Conservation (phyloP, 2,113 vertebrate species). For the Chloroceryle aenea region DNA sequence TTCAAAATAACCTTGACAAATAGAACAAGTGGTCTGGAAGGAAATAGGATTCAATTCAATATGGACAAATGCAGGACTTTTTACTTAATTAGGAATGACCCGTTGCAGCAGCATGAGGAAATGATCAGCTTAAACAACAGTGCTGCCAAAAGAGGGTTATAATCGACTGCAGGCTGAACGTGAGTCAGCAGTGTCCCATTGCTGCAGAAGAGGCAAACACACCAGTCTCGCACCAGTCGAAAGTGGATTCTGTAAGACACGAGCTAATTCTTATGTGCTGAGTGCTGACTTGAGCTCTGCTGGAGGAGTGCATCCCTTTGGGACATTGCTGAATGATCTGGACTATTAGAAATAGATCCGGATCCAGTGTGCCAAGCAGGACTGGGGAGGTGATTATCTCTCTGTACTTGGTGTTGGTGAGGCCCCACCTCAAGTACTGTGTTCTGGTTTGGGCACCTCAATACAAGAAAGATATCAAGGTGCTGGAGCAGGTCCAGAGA, state of each 20-base stretch:
- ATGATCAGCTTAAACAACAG: neutral
- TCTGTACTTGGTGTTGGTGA: too few species aligned
- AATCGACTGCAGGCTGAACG: neutral
- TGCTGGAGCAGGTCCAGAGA: too few species aligned
- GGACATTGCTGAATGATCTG: neutral
- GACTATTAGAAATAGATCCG: neutral
- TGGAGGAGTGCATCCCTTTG: neutral
- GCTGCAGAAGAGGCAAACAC: neutral
- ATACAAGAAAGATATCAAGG: too few species aligned
- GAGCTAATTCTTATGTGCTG: neutral
- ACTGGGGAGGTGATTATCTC: too few species aligned
- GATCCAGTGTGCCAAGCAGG: too few species aligned
- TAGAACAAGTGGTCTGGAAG: neutral
- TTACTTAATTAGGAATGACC: neutral
- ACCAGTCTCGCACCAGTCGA: neutral
- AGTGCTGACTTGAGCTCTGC: neutral
- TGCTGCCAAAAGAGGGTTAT: neutral
- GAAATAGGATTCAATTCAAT: neutral
- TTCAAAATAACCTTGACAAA: neutral
- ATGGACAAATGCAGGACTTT: neutral
- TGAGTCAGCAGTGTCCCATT: fast-evolving
- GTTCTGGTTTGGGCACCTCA: too few species aligned
- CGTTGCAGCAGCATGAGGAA: neutral
- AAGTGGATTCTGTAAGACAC: neutral
- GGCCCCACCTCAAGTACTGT: too few species aligned